Conservation (phyloP, 2,888 invertebrate species). For the Noctua fimbriata region DNA sequence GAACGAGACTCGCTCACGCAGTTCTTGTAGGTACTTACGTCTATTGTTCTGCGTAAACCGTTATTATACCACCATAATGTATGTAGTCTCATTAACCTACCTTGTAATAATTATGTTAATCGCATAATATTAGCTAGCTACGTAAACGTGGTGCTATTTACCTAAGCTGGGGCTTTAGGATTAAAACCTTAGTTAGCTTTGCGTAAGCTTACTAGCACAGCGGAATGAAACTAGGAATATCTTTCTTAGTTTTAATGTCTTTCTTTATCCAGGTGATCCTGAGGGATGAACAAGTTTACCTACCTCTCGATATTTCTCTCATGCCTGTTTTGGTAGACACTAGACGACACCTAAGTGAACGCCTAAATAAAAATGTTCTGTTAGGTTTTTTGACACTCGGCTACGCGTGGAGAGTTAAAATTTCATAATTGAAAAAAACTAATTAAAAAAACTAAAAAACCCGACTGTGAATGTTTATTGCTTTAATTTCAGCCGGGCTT, state of each 20-base stretch:
- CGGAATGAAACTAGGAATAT: neutral
- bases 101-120: slow-evolving; percentile 41
- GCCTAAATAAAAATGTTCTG: neutral
- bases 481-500: neutral
- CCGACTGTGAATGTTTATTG: no score
- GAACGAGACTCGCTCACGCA: neutral
- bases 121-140: slow-evolving; percentile 5
- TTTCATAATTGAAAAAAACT: no score
- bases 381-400: neutral
- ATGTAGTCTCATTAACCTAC: slow-evolving; percentile 6
- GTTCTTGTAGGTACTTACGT: neutral
- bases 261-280: neutral
- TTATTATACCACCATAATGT: neutral
- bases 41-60: slow-evolving; percentile 1
- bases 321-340: neutral
- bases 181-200: slow-evolving; percentile 12
- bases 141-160: slow-evolving; percentile 9
- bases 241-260: neutral
- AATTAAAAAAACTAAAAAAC: no score
- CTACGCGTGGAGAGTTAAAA: neutral
- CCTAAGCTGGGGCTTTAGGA: slow-evolving; percentile 6
- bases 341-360: neutral
- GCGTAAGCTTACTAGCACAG: slow-evolving; percentile 1
- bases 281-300: neutral
- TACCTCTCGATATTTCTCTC: neutral